A percentile compares a stretch with the other conserved stretches of the same genome.
Conservation (phyloP, 2,888 invertebrate genomes). For the Hipparchia semele region DNA sequence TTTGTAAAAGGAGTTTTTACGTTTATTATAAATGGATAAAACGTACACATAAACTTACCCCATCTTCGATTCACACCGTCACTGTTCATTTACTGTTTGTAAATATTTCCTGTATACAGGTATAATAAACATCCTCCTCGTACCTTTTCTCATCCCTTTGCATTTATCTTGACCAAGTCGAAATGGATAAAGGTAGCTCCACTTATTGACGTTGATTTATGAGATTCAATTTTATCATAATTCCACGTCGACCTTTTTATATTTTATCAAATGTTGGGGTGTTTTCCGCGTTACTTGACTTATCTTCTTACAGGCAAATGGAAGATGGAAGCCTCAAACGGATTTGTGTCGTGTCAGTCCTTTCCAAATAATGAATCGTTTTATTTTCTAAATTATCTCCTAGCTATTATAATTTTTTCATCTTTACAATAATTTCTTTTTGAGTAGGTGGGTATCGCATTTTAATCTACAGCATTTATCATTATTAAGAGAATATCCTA, state of each 20-base stretch:
- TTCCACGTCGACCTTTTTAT: constrained; percentile 24
- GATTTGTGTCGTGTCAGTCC: not conserved
- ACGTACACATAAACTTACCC: not conserved
- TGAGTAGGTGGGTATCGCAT: not conserved
- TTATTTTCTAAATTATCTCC: not conserved
- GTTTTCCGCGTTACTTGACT: constrained; percentile 15
- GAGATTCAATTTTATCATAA: constrained; percentile 30
- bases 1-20: too few relatives aligned
- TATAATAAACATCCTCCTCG: not conserved
- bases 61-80: constrained; percentile 1
- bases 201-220: constrained; percentile 36
- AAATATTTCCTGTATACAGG: not conserved
- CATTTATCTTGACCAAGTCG: constrained; percentile 27
- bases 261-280: constrained; percentile 11
- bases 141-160: constrained; percentile 24
- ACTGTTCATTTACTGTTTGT: not conserved
- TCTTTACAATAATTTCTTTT: not conserved
- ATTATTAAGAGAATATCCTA: too few relatives aligned
- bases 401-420: not conserved
- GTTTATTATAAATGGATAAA: too few relatives aligned
- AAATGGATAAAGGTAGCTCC: constrained; percentile 28
- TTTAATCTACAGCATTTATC: too few relatives aligned
- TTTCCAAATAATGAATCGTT: too few relatives aligned
- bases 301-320: constrained; percentile 11
- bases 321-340: not conserved